Base-by-base conservation (phyloP, 2,797 vertebrate species). In the Natrix natrix region DNA sequence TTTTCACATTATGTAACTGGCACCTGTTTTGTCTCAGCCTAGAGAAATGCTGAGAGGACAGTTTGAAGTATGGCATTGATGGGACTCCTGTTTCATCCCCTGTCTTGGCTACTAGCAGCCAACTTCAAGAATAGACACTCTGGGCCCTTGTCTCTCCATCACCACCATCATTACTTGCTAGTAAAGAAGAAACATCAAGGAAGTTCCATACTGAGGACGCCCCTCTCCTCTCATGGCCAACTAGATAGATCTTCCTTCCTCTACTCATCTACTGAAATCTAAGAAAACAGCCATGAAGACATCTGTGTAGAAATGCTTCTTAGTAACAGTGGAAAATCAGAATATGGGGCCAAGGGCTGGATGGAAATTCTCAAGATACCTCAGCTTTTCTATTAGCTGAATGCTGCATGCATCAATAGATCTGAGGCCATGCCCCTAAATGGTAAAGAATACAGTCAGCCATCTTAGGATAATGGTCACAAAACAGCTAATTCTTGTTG, bases 351-450 rank as follows among this genome's bases (percentile, higher is more conserved):
- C 37, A 43, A 43, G 17, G 37, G 37, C 32, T 43, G 69, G 16
- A 8, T 74, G 32, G 2, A 20, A 74, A 37, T 78, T 37, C 32
- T 43, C 10, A 83, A 61, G 16, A 54, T n/a, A 32, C 28, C 56
- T 86, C 87, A 63, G 26, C 7, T 78, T 54, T 90, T 61, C 43
- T 86, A 12, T 32, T 22, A 26, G 78, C 52, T 2, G 7, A 16
- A 0, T 26, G 17, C 43, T 52, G 48, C 60, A 11, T 26, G 2
- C 10, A 55, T 0, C 88, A 87, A 66, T 37, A 37, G 0, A 0
- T 13, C 63, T 57, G 54, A 66, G 63, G 32, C n/a, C 14, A 69
- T 26, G 16, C 11, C 10, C n/a, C 61, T 7, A 54, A 4, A 57
- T 10, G 11, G n/a, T 86, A 8, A 66, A 57, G 10, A 28, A 10